Evolutionary conservation across 92 coral and sea anemone genomes (phyloP).

Genomic region (Umimayanthus chanpuru): DNA sequence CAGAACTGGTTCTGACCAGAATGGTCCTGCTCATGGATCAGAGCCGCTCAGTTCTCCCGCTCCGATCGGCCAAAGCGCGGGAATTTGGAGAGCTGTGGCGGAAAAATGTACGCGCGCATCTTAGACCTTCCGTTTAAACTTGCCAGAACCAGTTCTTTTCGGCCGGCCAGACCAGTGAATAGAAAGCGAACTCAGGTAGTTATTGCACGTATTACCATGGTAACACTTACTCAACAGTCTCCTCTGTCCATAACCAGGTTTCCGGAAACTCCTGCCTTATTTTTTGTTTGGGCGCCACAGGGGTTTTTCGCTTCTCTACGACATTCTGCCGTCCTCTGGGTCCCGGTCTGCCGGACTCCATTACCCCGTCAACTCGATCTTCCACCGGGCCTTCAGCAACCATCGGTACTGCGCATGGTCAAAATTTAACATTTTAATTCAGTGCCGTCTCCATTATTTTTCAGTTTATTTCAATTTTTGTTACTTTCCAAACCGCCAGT

Average conservation of each 20-base stretch:
- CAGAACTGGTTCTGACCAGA: too few relatives aligned
- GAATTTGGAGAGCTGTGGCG: too few relatives aligned
- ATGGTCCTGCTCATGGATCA: too few relatives aligned
- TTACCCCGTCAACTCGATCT: background rate
- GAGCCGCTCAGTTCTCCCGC: too few relatives aligned
- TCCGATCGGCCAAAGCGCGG: too few relatives aligned
- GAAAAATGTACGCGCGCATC: too few relatives aligned
- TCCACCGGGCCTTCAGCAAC: background rate
- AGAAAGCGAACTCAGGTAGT: background rate
- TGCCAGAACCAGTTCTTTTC: too few relatives aligned
- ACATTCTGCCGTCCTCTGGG: background rate
- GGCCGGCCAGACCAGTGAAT: too few relatives aligned
- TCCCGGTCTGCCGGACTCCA: background rate
- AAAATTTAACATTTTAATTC: background rate
- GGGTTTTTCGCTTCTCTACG: background rate
- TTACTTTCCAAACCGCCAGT: background rate
- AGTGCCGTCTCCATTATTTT: background rate
- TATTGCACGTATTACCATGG: background rate
- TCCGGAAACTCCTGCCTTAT: constrained; percentile 42
- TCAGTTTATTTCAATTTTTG: background rate
- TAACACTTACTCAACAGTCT: constrained; percentile 42
- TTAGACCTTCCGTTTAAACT: too few relatives aligned
- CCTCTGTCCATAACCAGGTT: constrained; percentile 49
- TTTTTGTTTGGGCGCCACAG: background rate
- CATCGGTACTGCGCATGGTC: constrained; percentile 11